Evolutionary conservation across 2,113 vertebrate species (phyloP).

Genomic region (Heptranchias perlo): DNA sequence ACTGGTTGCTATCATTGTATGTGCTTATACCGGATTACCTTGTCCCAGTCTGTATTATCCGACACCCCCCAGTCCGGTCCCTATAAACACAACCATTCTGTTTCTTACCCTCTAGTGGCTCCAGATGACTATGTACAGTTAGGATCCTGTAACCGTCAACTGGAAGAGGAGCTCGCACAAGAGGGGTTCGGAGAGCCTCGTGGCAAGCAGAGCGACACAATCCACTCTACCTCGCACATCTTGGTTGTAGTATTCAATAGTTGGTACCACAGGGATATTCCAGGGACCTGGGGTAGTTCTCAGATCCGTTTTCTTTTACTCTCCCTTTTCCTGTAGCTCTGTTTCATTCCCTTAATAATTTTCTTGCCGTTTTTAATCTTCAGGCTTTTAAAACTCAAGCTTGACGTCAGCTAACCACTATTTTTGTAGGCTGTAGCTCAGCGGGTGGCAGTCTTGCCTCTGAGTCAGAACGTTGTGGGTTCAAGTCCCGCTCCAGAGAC

Average conservation of each 20-base stretch:
- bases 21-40: not conserved
- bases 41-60: not conserved
- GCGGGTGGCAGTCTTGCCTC: not conserved
- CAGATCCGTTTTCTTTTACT: not conserved
- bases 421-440: not conserved
- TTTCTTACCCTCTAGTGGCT: not conserved
- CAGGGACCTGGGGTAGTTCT: not conserved
- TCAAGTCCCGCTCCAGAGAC: not conserved
- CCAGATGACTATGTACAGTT: slow-evolving; percentile 17
- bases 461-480: not conserved
- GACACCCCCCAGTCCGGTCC: not conserved
- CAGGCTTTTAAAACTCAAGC: not conserved
- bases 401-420: not conserved
- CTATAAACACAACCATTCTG: not conserved
- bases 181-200: not conserved
- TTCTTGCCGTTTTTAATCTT: not conserved
- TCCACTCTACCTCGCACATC: not conserved
- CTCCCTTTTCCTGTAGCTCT: not conserved
- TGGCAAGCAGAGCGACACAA: not conserved
- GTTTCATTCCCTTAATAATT: not conserved
- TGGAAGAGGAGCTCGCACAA: not conserved
- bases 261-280: not conserved
- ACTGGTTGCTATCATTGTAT: not conserved
- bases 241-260: not conserved
- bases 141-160: not conserved